A percentile compares a stretch with the other conserved stretches of the same genome.
phyloP scores from a whole-genome alignment of 2,797 vertebrate species.

The Pempheris klunzingeri region DNA sequence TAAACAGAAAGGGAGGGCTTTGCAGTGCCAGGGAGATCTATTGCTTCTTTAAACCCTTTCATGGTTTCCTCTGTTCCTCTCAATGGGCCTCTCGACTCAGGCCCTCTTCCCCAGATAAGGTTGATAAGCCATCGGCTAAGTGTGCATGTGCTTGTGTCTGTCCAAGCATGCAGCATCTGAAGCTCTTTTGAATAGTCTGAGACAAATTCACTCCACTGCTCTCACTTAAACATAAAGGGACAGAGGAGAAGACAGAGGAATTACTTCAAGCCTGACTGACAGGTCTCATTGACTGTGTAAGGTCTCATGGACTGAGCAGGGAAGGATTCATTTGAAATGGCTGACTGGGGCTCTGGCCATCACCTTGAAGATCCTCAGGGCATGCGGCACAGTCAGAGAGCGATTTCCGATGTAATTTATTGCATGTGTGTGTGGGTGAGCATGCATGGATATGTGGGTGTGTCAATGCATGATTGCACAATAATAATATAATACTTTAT shows the following conservation, averaged over 20 bases:
- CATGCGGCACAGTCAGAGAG: not conserved
- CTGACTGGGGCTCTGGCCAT: conserved; percentile 37
- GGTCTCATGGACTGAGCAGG: conserved; percentile 33
- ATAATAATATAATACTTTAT: conserved; percentile 17
- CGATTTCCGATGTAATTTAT: conserved; percentile 7
- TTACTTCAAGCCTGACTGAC: conserved; percentile 59
- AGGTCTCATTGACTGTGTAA: conserved; percentile 47
- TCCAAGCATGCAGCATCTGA: conserved; percentile 45
- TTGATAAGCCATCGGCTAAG: conserved; percentile 59
- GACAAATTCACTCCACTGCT: conserved; percentile 43
- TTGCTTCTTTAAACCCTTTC: conserved; percentile 69
- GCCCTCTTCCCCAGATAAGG: conserved; percentile 57
- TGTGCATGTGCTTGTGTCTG: conserved; percentile 27
- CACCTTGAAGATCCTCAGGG: conserved; percentile 56
- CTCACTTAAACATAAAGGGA: conserved; percentile 49
- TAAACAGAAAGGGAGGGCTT: conserved; percentile 61
- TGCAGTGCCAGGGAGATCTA: conserved; percentile 69
- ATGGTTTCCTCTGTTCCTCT: conserved; percentile 65
- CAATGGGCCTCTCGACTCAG: conserved; percentile 60
- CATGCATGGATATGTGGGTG: not conserved
- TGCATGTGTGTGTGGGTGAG: not conserved
- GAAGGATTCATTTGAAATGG: conserved; percentile 52
- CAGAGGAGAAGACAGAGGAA: conserved; percentile 42
- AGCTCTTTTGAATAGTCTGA: conserved; percentile 49
- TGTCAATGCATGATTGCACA: conserved; percentile 8